Evolutionary conservation across 1,140 invertebrate species (phyloP), one percentile per base, ranked within the genome.

Genomic region (Varroa destructor): DNA sequence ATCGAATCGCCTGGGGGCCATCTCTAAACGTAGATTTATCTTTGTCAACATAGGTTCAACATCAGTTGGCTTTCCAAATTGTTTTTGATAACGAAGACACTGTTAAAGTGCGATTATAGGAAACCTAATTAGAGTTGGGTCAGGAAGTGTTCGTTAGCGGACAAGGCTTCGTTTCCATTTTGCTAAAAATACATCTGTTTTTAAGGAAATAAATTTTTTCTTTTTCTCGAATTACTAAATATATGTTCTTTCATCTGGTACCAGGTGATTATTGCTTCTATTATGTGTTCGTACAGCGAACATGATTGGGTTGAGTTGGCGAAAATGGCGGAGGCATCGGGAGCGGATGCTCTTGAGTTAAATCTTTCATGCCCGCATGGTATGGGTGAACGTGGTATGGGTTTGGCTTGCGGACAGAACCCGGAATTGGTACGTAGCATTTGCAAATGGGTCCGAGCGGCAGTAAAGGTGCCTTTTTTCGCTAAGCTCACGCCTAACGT

Each of bases 331-430:
- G 37, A 54, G 79, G 75, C 75, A 3, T 85, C 91, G 10, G 95
- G 95, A 1, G 86, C 94, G 0, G 93, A 98, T 83, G 93, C 91
- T 0, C 81, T 99, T 3, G 96, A 99, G 80, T 80, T 98, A 54
- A 99, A 99, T 83, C 80, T 99, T 4, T 96, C 91, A 0, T 98
- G 96, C 82, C 95, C 96, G 0, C 95, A 99, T 82, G 96, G 96
- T 42, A 97, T 99, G 93, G 93, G 91, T 1, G 93, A 96, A 83
- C 85, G 89, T 71, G 93, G 93, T 70, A 97, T 99, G 95, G 95
- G 95, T 0, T 79, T 99, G 43, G 95, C 94, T 51, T 98, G 94
- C 82, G 96, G 95, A 73, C 93, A 96, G 84, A 89, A 90, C 78
- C 78, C 76, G 64, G 61, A 86, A 82, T 87, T 95, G 61, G 94